Evolutionary conservation across 1,140 invertebrate species (phyloP), one percentile per base, ranked within the genome.

Genomic region (Mycetomoellerius zeteki): DNA sequence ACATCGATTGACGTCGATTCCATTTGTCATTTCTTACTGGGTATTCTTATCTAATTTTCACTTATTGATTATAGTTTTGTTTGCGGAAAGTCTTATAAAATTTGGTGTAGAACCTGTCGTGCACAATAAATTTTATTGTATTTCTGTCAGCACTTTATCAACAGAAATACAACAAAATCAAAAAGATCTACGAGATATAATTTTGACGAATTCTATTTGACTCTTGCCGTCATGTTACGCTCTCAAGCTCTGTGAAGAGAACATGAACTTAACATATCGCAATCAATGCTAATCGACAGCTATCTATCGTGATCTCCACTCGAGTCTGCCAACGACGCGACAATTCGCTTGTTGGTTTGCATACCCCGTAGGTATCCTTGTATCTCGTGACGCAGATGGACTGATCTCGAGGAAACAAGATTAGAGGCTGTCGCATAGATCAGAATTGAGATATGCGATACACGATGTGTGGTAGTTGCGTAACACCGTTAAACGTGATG

Each of bases 401-500:
- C 8, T 3, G 21, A 56, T 67, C n/a, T 67, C 14, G 21, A 14
- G 6, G 47, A 82, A 58, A 60, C 43, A 30, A 82, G 52, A 81
- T 71, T n/a, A 43, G 50, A 81, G 19, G 43, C 4, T 43, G 6
- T 69, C 19, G 14, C n/a, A 16, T 43, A 3, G 47, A 54, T 80
- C 14, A 52, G 27, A 54, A 64, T 30, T 10, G 5, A 80, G 64
- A 69, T 81, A 21, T 16, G 21, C 21, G 16, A 69, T 65, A 69
- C n/a, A 24, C 62, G 30, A 33, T 56, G 50, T 30, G 24, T 37
- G 77, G 3, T 5, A 21, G 27, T 82, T 82, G 78, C 67, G 16
- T 56, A 81, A 81, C 10, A 58, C 10, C 50, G 16, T 81, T 50
- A 56, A 6, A 21, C 37, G 33, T 21, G n/a, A 65, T 33, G 1